Percentiles rank a stretch among this genome's conserved stretches.
These are phyloP conservation scores for Metaphire vulgaris DNA, from an alignment of 1,140 invertebrate species.

Conservation along the genomic window DNA sequence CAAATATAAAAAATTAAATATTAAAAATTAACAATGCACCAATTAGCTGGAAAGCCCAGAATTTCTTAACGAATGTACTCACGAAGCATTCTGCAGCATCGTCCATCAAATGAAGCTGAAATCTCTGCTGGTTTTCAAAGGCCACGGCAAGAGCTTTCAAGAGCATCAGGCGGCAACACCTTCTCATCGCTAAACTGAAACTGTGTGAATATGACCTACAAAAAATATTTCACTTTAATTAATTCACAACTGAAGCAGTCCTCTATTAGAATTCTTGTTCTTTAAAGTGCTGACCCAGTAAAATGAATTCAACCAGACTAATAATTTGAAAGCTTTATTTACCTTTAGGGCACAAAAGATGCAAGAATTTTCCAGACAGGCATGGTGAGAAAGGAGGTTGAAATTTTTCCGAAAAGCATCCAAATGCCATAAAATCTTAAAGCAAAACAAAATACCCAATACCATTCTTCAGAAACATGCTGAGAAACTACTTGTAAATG, in stretches of 20 bases:
- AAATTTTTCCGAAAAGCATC: conserved; percentile 92
- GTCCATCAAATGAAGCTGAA: conserved; percentile 90
- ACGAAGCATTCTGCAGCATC: conserved; percentile 95
- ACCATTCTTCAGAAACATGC: background rate
- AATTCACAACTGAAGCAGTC: too few species aligned
- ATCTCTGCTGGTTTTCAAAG: conserved; percentile 79
- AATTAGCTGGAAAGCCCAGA: too few species aligned
- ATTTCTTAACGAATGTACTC: too few species aligned
- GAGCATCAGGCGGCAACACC: conserved; percentile 78
- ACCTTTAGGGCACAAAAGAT: conserved; percentile 97
- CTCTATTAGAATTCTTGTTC: too few species aligned
- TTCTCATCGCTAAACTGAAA: conserved; percentile 88
- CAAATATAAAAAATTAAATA: too few species aligned
- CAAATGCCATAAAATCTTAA: conserved; percentile 91
- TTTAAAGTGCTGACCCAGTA: too few species aligned
- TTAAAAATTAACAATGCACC: too few species aligned
- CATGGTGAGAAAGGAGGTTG: conserved; percentile 79
- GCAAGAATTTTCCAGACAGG: conserved; percentile 82
- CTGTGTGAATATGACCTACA: conserved; percentile 88
- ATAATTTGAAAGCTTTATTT: too few species aligned
- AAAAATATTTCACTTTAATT: too few species aligned
- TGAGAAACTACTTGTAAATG: background rate
- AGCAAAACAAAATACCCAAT: conserved; percentile 8
- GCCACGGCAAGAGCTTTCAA: conserved; percentile 79
- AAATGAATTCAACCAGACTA: too few species aligned